These are phyloP conservation scores for Helarctos malayanus DNA, from an alignment of 2,797 vertebrate genomes.

Conservation along the genomic window DNA sequence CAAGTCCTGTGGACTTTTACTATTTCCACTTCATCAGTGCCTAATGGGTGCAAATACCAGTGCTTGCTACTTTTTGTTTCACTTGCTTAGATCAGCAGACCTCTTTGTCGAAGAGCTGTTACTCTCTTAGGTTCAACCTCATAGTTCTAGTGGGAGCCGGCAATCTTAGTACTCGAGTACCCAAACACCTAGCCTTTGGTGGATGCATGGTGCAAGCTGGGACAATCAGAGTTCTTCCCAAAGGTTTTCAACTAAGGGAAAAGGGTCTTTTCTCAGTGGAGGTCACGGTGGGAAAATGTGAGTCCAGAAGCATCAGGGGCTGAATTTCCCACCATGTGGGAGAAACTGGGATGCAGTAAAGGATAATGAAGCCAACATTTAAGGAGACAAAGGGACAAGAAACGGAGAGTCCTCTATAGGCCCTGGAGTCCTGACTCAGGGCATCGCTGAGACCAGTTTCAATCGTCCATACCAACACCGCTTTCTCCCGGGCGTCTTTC, in stretches of 20 bases:
- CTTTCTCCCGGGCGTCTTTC: not conserved
- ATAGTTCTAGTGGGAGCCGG: not conserved
- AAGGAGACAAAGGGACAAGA: not conserved
- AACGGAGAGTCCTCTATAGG: not conserved
- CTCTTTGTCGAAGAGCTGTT: not conserved
- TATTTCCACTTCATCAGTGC: not conserved
- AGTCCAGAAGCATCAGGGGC: not conserved
- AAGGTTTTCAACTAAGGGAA: not conserved
- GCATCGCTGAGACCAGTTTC: not conserved
- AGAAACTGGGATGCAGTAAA: not conserved
- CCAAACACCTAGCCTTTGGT: not conserved
- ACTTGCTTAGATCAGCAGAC: not conserved
- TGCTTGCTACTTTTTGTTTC: not conserved
- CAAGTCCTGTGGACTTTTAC: not conserved
- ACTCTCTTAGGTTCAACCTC: not conserved
- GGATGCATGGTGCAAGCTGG: not conserved
- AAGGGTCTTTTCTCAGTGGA: not conserved
- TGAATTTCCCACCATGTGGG: not conserved
- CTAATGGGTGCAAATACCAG: not conserved
- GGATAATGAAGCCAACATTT: not conserved
- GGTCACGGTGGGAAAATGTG: not conserved
- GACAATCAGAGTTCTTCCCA: not conserved
- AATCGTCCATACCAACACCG: not conserved
- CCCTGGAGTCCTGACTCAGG: not conserved
- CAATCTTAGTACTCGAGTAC: not conserved